Percentiles rank a stretch among this genome's conserved stretches.
These are phyloP conservation scores for Melieria omissa DNA, from an alignment of 2,888 invertebrate species.

Conservation along the genomic window DNA sequence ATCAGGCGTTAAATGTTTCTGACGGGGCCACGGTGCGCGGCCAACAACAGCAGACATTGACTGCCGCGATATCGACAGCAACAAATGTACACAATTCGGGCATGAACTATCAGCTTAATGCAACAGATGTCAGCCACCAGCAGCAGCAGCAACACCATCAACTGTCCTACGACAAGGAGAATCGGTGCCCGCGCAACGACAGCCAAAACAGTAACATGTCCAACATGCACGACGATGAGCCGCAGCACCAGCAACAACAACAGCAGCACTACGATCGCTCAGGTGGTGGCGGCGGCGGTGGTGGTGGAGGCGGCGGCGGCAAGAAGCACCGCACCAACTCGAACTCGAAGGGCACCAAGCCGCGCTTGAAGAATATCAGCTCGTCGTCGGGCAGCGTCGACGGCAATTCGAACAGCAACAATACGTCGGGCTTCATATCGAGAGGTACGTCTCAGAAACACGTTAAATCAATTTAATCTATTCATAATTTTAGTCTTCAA, in stretches of 20 bases:
- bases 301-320: constrained; percentile 50
- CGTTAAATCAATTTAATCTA: constrained; percentile 44
- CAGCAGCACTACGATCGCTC: constrained; percentile 60
- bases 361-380: constrained; percentile 66
- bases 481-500: constrained; percentile 59
- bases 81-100: constrained; percentile 56
- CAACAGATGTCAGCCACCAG: constrained; percentile 47
- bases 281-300: constrained; percentile 44
- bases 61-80: constrained; percentile 36
- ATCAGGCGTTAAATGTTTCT: constrained; percentile 45
- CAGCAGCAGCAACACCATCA: constrained; percentile 47
- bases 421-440: constrained; percentile 71
- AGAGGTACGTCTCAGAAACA: constrained; percentile 66
- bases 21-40: constrained; percentile 24
- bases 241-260: constrained; percentile 34
- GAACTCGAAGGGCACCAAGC: constrained; percentile 65
- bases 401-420: constrained; percentile 58
- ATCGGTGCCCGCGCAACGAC: constrained; percentile 56
- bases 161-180: constrained; percentile 59
- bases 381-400: constrained; percentile 67
- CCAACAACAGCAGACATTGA: constrained; percentile 1
- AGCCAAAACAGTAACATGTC: constrained; percentile 57
- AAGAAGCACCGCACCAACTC: constrained; percentile 66
- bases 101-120: constrained; percentile 57
- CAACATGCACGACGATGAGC: constrained; percentile 48